Evolutionary conservation across 2,113 vertebrate species (phyloP).

Genomic region (Sclerurus mexicanus): DNA sequence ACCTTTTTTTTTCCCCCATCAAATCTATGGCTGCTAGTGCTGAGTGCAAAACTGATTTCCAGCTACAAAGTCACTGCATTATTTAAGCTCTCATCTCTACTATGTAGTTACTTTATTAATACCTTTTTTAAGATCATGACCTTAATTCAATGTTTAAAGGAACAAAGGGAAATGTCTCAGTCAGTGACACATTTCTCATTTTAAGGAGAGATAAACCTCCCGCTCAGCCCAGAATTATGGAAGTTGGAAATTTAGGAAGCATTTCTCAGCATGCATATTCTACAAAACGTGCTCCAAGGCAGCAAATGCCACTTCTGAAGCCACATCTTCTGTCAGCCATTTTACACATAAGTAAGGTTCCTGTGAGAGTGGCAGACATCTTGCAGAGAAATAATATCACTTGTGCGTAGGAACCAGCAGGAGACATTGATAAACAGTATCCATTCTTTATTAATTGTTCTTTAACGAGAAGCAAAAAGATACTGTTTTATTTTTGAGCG

Average conservation of each 20-base stretch:
- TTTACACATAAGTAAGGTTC: not conserved
- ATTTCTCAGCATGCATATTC: not conserved
- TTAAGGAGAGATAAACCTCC: constrained; percentile 7
- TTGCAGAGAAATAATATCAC: constrained; percentile 25
- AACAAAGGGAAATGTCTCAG: constrained; percentile 29
- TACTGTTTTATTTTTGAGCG: not conserved
- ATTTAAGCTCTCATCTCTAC: constrained; percentile 37
- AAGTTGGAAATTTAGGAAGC: not conserved
- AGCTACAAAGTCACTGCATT: not conserved
- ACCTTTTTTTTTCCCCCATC: not conserved
- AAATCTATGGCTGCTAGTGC: not conserved
- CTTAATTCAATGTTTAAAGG: constrained; percentile 45
- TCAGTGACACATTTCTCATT: not conserved
- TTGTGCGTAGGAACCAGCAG: not conserved
- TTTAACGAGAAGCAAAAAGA: not conserved
- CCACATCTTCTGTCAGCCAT: not conserved
- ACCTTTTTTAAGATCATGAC: constrained; percentile 28
- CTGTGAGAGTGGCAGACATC: not conserved
- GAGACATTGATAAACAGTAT: not conserved
- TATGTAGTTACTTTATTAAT: constrained; percentile 43
- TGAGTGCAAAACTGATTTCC: constrained; percentile 9
- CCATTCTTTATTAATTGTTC: not conserved
- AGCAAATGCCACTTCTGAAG: not conserved
- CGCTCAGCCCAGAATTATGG: not conserved
- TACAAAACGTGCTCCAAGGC: not conserved